Conservation (phyloP, 2,113 vertebrate genomes). For the Siniperca chuatsi region DNA sequence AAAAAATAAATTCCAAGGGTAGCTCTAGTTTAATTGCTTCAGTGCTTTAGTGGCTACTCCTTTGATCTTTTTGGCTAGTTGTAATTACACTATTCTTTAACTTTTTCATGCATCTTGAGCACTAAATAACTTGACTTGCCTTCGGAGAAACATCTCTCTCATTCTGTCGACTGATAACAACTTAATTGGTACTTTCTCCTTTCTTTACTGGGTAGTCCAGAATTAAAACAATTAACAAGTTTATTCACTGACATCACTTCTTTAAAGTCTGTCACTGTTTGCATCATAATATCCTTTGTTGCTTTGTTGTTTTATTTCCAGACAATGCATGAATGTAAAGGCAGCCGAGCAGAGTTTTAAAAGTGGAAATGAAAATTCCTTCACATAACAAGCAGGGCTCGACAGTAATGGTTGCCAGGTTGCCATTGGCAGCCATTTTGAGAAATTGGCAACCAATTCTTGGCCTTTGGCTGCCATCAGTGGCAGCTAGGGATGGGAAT, state of each 20-base stretch:
- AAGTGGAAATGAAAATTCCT: conserved; percentile 1
- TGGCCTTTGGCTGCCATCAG: no score
- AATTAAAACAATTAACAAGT: conserved; percentile 19
- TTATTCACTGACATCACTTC: conserved; percentile 17
- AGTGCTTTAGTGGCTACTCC: conserved; percentile 55
- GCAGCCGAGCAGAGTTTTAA: conserved; percentile 9
- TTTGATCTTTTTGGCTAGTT: conserved; percentile 69
- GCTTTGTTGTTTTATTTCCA: conserved; percentile 46
- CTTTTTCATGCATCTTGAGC: conserved; percentile 50
- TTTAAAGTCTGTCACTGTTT: conserved; percentile 32
- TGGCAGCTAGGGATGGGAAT: no score
- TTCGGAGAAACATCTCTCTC: conserved; percentile 58
- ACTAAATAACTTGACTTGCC: conserved; percentile 62
- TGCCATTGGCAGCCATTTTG: no score
- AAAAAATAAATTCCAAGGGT: conserved; percentile 37
- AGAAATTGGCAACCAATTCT: no score
- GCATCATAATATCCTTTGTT: conserved; percentile 36
- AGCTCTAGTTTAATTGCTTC: conserved; percentile 60
- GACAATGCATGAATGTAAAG: conserved; percentile 8
- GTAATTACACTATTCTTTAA: conserved; percentile 60
- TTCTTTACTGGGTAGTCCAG: conserved; percentile 29
- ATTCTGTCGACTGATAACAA: conserved; percentile 52
- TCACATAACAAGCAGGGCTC: conserved; percentile 4
- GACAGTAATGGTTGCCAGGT: no score
- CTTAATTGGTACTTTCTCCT: conserved; percentile 59